Percentiles rank a stretch among this genome's conserved stretches.
These are phyloP conservation scores for Cynaeus angustus DNA, from an alignment of 2,888 invertebrate genomes.

Conservation along the genomic window DNA sequence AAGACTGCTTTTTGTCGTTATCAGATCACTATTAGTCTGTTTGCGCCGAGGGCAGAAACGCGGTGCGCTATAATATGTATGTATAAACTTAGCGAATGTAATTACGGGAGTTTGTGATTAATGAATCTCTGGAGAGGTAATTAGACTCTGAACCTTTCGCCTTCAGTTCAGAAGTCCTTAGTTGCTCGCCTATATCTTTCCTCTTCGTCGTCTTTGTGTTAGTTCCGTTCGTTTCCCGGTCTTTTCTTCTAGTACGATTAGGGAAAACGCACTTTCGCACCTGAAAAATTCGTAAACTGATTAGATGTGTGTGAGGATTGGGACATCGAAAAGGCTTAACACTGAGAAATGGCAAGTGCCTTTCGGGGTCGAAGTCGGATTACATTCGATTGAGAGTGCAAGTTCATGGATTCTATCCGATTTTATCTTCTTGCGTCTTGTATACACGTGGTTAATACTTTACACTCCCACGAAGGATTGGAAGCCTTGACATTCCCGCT, in stretches of 20 bases:
- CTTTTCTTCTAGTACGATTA: constrained; percentile 39
- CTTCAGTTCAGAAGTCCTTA: constrained; percentile 66
- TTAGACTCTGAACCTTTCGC: constrained; percentile 71
- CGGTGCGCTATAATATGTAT: constrained; percentile 66
- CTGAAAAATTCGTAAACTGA: constrained; percentile 49
- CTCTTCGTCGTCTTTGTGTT: constrained; percentile 44
- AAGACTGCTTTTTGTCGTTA: constrained; percentile 63
- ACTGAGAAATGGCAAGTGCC: constrained; percentile 68
- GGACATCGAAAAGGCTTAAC: constrained; percentile 54
- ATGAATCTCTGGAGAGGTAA: constrained; percentile 72
- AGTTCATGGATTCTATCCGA: constrained; percentile 63
- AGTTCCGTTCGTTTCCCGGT: constrained; percentile 44
- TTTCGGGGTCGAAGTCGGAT: constrained; percentile 66
- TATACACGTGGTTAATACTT: constrained; percentile 69
- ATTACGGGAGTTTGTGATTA: constrained; percentile 72
- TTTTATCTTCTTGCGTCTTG: constrained; percentile 64
- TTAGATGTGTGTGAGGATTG: constrained; percentile 44
- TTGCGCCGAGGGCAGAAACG: constrained; percentile 56
- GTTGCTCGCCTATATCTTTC: constrained; percentile 51
- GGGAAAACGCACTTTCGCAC: constrained; percentile 25
- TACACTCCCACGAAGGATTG: constrained; percentile 69
- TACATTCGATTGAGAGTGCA: constrained; percentile 67
- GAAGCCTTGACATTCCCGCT: constrained; percentile 45
- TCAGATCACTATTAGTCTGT: constrained; percentile 67
- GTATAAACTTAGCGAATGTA: constrained; percentile 71